Evolutionary conservation across 2,888 invertebrate genomes (phyloP), one percentile per base, ranked within the genome.

Genomic region (Chrysodeixis includens): DNA sequence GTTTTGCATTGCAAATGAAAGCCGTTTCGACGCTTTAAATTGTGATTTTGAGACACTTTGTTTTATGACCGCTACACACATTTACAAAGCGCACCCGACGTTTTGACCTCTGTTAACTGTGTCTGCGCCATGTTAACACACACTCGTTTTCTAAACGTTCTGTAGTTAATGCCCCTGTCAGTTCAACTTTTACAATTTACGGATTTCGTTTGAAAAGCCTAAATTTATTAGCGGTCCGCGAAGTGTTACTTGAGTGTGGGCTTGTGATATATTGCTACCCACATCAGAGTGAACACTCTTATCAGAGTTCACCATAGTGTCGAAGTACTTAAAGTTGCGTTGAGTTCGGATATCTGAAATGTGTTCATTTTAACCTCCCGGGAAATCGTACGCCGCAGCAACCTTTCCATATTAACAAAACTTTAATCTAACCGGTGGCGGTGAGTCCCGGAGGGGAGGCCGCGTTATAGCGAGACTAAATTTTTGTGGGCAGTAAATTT

Each of bases 401-500:
- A 87, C 89, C 88, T 88, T 88, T 87, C 83, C 87, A 88, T 88
- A 90, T 90, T 90, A 91, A 88, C 90, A 85, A 91, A 92, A 92
- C 90, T 91, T 91, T 90, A 90, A 91, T 91, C 84, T 88, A 86
- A 84, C 86, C 84, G 80, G 83, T 69, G 76, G 71, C 84, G 80
- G 83, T 69, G 76, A 71, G 79, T 86, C 88, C 88, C 89, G 59
- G 66, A 69, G 83, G 88, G 84, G 71, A 67, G 60, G 79, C 71
- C 69, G 74, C 74, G 80, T 77, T 83, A 79, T 82, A 82, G 83
- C 78, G 76, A 83, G 76, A 81, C 86, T 77, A 88, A 80, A 87
- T 90, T 91, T 92, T 93, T 93, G 90, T 88, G 84, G 86, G 84
- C 86, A 86, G 87, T 92, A 92, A 91, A 93, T 92, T 92, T 91